A percentile compares a stretch with the other conserved stretches of the same genome.
These are phyloP conservation scores for Diabrotica undecimpunctata DNA, from an alignment of 1,140 invertebrate species.

Conservation along the genomic window DNA sequence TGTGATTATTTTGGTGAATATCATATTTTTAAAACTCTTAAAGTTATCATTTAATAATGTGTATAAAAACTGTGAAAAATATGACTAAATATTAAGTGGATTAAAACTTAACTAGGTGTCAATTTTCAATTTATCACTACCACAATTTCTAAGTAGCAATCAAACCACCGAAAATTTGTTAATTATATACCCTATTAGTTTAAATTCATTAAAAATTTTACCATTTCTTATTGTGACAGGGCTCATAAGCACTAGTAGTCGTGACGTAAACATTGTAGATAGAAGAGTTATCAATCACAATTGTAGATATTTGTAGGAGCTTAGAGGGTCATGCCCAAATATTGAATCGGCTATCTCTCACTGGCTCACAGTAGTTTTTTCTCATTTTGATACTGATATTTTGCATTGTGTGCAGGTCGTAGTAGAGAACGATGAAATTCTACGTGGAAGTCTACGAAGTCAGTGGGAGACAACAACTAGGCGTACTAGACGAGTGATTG, in stretches of 20 bases:
- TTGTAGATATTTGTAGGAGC: conserved; percentile 30
- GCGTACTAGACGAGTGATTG: conserved; percentile 39
- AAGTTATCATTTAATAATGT: too few relatives aligned
- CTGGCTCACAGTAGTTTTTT: conserved; percentile 39
- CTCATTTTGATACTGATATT: conserved; percentile 14
- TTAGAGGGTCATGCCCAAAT: conserved; percentile 34
- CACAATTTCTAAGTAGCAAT: too few relatives aligned
- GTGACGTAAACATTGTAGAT: conserved; percentile 41
- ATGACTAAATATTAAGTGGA: too few relatives aligned
- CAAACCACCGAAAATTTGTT: background rate
- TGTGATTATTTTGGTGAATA: too few relatives aligned
- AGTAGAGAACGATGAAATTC: conserved; percentile 36
- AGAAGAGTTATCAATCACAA: conserved; percentile 34
- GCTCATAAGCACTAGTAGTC: conserved; percentile 38
- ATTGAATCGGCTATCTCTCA: conserved; percentile 39
- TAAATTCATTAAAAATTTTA: conserved; percentile 32
- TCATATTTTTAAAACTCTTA: too few relatives aligned
- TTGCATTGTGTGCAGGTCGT: conserved; percentile 7
- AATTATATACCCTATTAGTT: conserved; percentile 1
- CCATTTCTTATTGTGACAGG: conserved; percentile 41
- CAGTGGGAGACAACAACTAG: conserved; percentile 39
- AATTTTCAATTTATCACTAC: too few relatives aligned
- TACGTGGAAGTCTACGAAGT: conserved; percentile 42
- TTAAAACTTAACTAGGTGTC: too few relatives aligned
- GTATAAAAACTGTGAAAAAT: too few relatives aligned